These are phyloP conservation scores for Papilio aristodemus DNA, from an alignment of 1,140 invertebrate genomes.

Conservation along the genomic window DNA sequence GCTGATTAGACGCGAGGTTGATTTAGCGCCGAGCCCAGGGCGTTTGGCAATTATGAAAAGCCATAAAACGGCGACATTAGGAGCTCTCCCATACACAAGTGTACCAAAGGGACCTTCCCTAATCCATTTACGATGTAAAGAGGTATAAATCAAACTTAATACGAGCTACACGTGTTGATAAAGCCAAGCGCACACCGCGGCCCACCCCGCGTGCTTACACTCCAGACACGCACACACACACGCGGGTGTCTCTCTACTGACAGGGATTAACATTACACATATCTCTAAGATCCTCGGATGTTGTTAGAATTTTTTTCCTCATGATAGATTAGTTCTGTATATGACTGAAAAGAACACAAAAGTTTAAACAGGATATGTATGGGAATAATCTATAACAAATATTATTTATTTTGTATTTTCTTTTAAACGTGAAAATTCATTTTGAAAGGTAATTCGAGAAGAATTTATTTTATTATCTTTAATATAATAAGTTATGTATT, in stretches of 20 bases:
- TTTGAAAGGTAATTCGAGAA: too few species aligned
- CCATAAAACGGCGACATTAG: constrained; percentile 61
- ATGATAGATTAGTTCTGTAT: constrained; percentile 1
- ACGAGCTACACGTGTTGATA: constrained; percentile 77
- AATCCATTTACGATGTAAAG: constrained; percentile 79
- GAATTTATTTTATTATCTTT: too few species aligned
- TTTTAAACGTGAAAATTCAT: too few species aligned
- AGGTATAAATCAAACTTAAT: constrained; percentile 79
- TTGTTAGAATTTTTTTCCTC: background rate
- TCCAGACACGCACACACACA: background rate
- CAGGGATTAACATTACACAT: constrained; percentile 32
- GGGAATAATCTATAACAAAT: too few species aligned
- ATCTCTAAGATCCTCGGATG: constrained; percentile 6
- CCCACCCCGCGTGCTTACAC: background rate
- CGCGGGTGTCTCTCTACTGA: constrained; percentile 15
- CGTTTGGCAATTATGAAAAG: constrained; percentile 56
- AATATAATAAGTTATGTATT: too few species aligned
- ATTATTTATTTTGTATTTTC: too few species aligned
- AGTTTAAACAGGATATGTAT: too few species aligned
- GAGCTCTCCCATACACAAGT: constrained; percentile 49
- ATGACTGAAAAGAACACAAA: background rate
- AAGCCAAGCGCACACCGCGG: constrained; percentile 40
- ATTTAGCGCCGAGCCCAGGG: constrained; percentile 35
- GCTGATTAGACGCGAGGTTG: constrained; percentile 32
- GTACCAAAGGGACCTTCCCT: constrained; percentile 65